phyloP scores from a whole-genome alignment of 2,888 invertebrate species.

The Pyrrhosoma nymphula region DNA sequence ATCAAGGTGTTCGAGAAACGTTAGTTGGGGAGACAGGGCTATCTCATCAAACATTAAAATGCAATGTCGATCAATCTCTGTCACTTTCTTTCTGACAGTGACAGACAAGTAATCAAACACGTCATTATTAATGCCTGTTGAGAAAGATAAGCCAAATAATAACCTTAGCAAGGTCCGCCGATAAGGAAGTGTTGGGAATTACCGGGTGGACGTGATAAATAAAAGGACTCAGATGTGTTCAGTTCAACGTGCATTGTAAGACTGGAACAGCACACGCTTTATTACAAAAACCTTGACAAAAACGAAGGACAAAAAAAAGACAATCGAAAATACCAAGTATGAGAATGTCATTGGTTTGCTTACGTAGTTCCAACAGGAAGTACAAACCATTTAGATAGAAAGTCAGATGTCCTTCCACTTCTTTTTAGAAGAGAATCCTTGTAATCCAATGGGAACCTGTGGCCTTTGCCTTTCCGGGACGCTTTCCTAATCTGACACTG shows the following conservation, averaged over 20 bases:
- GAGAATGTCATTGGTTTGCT: too few relatives aligned
- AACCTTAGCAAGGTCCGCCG: not conserved
- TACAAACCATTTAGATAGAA: not conserved
- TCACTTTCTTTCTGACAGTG: too few relatives aligned
- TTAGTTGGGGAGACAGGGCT: not conserved
- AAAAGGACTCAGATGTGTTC: too few relatives aligned
- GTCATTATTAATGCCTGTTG: conserved; percentile 7
- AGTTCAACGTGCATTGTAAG: too few relatives aligned
- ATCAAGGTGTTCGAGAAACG: not conserved
- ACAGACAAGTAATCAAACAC: not conserved
- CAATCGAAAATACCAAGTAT: too few relatives aligned
- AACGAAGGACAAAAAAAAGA: too few relatives aligned
- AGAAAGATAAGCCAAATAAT: not conserved
- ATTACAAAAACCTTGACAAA: too few relatives aligned
- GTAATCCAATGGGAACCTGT: not conserved
- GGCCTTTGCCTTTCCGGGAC: not conserved
- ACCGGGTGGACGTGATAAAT: too few relatives aligned
- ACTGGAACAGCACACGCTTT: too few relatives aligned
- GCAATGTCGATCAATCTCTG: conserved; percentile 11
- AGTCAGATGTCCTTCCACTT: not conserved
- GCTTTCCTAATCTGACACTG: not conserved
- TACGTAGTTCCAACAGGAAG: too few relatives aligned
- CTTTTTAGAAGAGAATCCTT: not conserved
- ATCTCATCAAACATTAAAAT: not conserved
- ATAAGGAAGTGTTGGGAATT: too few relatives aligned